These are phyloP conservation scores for Temnopleurus reevesii DNA, from an alignment of 53 echinoderm and acorn worm genomes.

Conservation along the genomic window DNA sequence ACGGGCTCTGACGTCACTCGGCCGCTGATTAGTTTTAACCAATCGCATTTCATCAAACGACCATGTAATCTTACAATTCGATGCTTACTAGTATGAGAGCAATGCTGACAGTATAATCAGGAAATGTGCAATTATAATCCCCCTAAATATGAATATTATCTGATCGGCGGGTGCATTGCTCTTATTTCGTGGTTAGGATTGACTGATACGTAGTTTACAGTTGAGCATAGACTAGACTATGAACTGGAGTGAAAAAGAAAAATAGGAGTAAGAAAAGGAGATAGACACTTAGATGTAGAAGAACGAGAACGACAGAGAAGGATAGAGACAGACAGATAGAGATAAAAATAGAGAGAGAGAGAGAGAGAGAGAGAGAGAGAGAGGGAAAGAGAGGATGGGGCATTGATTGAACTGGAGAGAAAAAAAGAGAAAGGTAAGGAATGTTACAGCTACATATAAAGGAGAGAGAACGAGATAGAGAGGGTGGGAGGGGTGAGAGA, in stretches of 20 bases:
- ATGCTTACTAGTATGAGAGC: not conserved
- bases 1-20: not conserved
- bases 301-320: not conserved
- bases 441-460: not conserved
- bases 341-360: not conserved
- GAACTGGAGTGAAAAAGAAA: too few species aligned
- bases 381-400: not conserved
- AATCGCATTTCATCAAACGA: not conserved
- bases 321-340: not conserved
- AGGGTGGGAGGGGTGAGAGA: not conserved
- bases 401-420: not conserved
- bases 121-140: not conserved
- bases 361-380: not conserved
- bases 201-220: too few species aligned
- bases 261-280: too few species aligned
- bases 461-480: not conserved
- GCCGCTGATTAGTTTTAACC: conserved; percentile 32
- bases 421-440: not conserved
- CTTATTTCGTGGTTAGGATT: too few species aligned
- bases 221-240: too few species aligned
- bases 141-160: too few species aligned
- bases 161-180: too few species aligned
- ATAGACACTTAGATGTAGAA: too few species aligned
- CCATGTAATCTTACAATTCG: not conserved
- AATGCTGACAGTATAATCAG: too few species aligned